phyloP scores from a whole-genome alignment of 2,797 vertebrate genomes.

The Delichon dasypus region DNA sequence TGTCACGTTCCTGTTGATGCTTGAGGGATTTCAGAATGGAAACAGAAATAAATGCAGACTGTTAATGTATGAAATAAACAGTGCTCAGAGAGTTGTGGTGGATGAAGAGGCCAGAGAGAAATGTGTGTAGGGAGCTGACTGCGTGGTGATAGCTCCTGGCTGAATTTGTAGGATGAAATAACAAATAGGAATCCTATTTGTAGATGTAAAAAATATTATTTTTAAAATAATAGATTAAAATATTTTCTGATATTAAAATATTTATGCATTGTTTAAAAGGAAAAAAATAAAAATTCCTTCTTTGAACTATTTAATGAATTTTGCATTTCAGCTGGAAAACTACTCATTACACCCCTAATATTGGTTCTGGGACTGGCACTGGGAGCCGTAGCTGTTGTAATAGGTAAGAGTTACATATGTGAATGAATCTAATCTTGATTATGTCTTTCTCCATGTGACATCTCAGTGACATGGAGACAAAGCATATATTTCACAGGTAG shows the following conservation, averaged over 20 bases:
- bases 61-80: background rate
- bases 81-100: background rate
- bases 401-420: constrained; percentile 82
- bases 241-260: background rate
- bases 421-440: background rate
- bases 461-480: background rate
- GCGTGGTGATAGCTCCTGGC: background rate
- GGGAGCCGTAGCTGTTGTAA: constrained; percentile 91
- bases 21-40: constrained; percentile 21
- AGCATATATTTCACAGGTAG: background rate
- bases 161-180: background rate
- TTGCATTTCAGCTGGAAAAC: constrained; percentile 88
- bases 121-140: background rate
- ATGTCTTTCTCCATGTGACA: background rate
- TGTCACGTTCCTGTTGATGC: background rate
- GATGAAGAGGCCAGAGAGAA: background rate
- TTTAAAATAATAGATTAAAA: background rate
- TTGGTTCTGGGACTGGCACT: constrained; percentile 90
- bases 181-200: background rate
- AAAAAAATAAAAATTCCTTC: background rate
- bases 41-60: constrained; percentile 1
- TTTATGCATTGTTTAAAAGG: background rate
- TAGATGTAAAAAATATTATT: background rate
- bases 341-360: constrained; percentile 91
- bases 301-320: constrained; percentile 38